Evolutionary conservation across 2,888 invertebrate species (phyloP).

Genomic region (Melolontha melolontha): DNA sequence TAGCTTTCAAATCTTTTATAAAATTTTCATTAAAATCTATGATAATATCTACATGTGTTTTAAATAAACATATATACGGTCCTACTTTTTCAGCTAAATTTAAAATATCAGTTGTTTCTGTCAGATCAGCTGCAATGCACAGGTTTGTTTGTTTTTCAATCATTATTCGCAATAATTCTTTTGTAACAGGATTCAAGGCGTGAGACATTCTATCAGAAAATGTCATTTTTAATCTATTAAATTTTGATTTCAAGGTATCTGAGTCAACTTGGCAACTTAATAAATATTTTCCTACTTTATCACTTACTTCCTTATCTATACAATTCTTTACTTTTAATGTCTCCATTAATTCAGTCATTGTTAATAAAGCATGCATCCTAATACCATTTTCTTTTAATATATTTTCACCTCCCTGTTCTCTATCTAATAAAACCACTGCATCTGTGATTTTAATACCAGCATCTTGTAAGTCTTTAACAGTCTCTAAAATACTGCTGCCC

Average conservation of each 20-base stretch:
- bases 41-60: slow-evolving; percentile 91
- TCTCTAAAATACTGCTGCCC: slow-evolving; percentile 94
- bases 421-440: slow-evolving; percentile 88
- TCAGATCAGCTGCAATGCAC: slow-evolving; percentile 91
- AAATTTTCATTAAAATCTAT: slow-evolving; percentile 81
- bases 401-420: slow-evolving; percentile 89
- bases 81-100: slow-evolving; percentile 81
- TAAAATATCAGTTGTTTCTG: slow-evolving; percentile 76
- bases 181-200: slow-evolving; percentile 72
- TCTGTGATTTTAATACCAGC: slow-evolving; percentile 74
- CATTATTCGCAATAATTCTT: slow-evolving; percentile 82
- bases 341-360: slow-evolving; percentile 74
- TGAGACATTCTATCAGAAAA: slow-evolving; percentile 73
- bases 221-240: slow-evolving; percentile 69
- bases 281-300: slow-evolving; percentile 71
- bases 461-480: slow-evolving; percentile 78
- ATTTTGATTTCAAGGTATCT: slow-evolving; percentile 16
- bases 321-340: slow-evolving; percentile 73
- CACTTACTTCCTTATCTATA: slow-evolving; percentile 71
- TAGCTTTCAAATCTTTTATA: slow-evolving; percentile 70
- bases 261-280: slow-evolving; percentile 68
- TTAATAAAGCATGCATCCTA: slow-evolving; percentile 77
- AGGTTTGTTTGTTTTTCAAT: slow-evolving; percentile 87
- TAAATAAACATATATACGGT: slow-evolving; percentile 87
- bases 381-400: slow-evolving; percentile 79